Evolutionary conservation across 2,113 vertebrate species (phyloP).

Genomic region (Circaetus cinerascens): DNA sequence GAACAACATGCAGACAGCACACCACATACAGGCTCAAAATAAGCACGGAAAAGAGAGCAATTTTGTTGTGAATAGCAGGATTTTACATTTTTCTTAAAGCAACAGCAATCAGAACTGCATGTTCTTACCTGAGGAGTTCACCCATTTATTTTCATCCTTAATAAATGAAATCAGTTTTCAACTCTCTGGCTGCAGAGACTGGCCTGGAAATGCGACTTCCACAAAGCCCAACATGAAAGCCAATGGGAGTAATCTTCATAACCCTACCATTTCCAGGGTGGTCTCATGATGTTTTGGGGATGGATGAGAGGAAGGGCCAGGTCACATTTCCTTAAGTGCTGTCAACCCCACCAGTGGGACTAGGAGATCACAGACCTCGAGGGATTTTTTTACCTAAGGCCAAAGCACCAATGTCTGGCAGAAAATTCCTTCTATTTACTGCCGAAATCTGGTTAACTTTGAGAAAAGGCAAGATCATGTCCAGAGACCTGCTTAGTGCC

Average conservation of each 20-base stretch:
- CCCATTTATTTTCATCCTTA: not conserved
- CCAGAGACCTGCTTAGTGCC: not conserved
- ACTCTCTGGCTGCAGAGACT: not conserved
- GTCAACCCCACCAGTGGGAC: not conserved
- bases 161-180: not conserved
- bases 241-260: not conserved
- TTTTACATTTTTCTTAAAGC: not conserved
- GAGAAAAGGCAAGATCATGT: not conserved
- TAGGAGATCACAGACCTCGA: not conserved
- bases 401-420: not conserved
- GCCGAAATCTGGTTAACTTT: not conserved
- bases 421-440: not conserved
- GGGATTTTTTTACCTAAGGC: not conserved
- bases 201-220: not conserved
- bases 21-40: not conserved
- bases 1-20: not conserved
- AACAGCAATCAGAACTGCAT: not conserved
- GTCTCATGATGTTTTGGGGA: not conserved
- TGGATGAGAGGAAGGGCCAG: not conserved
- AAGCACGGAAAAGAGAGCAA: not conserved
- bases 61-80: not conserved
- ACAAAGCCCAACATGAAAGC: not conserved
- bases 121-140: not conserved
- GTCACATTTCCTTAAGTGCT: not conserved
- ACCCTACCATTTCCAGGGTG: not conserved